A percentile compares a stretch with the other conserved stretches of the same genome.
Conservation (phyloP, 2,888 invertebrate genomes). For the Hirtodrosophila confusa region DNA sequence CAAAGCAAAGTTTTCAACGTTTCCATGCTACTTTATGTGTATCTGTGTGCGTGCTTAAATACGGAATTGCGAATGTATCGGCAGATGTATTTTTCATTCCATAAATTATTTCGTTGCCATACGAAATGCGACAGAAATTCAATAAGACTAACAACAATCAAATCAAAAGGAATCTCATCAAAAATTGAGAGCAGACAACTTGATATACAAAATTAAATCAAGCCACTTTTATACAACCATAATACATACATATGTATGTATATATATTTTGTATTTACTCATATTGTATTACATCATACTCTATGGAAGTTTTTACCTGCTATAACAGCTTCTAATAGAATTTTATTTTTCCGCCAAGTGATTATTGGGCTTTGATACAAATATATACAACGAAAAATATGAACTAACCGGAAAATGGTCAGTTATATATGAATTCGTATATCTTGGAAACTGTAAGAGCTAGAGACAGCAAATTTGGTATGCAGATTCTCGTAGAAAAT, state of each 20-base stretch:
- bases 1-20: constrained; percentile 10
- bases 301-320: not conserved
- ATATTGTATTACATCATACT: constrained; percentile 18
- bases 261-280: not conserved
- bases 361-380: not conserved
- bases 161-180: constrained; percentile 27
- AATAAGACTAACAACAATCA: constrained; percentile 15
- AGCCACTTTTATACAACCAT: not conserved
- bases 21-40: not conserved
- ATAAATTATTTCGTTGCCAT: constrained; percentile 9
- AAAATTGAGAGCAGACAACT: constrained; percentile 14
- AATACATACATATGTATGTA: not conserved
- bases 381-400: too few relatives aligned
- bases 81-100: constrained; percentile 4
- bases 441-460: too few relatives aligned
- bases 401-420: too few relatives aligned
- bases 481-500: too few relatives aligned
- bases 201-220: constrained; percentile 16
- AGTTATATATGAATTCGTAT: too few relatives aligned
- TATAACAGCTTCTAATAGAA: not conserved
- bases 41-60: not conserved
- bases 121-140: constrained; percentile 4
- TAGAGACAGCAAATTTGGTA: too few relatives aligned
- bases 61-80: constrained; percentile 4
- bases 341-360: not conserved